Evolutionary conservation across 2,797 vertebrate genomes (phyloP).

Genomic region (Cossypha polioptera): DNA sequence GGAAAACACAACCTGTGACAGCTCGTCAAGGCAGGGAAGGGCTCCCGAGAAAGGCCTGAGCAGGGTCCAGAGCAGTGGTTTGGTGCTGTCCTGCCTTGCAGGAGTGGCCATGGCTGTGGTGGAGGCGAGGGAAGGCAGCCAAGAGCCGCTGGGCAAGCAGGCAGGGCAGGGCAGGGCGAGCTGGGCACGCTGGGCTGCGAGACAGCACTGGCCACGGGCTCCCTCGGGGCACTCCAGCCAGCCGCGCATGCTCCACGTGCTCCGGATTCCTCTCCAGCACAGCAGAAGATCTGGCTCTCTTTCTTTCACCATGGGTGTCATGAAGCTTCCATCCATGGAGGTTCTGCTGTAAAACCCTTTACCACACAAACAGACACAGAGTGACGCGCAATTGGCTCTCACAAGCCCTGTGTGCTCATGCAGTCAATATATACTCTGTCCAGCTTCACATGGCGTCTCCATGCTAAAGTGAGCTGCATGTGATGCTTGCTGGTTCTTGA

Average conservation of each 20-base stretch:
- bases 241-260: not conserved
- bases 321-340: not conserved
- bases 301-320: accelerated
- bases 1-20: not conserved
- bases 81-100: not conserved
- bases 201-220: accelerated
- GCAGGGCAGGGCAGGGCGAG: not conserved
- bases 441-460: not conserved
- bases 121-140: not conserved
- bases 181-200: not conserved
- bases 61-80: not conserved
- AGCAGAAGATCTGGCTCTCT: not conserved
- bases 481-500: constrained; percentile 15
- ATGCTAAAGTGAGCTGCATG: not conserved
- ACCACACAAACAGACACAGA: not conserved
- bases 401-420: not conserved
- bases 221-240: not conserved
- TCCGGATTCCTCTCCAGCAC: not conserved
- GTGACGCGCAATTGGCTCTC: not conserved
- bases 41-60: not conserved
- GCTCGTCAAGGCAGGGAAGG: not conserved
- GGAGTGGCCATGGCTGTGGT: not conserved
- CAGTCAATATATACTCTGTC: not conserved
- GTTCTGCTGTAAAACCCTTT: not conserved
- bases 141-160: not conserved